Evolutionary conservation across 2,113 vertebrate species (phyloP).

Genomic region (Recurvirostra avosetta): DNA sequence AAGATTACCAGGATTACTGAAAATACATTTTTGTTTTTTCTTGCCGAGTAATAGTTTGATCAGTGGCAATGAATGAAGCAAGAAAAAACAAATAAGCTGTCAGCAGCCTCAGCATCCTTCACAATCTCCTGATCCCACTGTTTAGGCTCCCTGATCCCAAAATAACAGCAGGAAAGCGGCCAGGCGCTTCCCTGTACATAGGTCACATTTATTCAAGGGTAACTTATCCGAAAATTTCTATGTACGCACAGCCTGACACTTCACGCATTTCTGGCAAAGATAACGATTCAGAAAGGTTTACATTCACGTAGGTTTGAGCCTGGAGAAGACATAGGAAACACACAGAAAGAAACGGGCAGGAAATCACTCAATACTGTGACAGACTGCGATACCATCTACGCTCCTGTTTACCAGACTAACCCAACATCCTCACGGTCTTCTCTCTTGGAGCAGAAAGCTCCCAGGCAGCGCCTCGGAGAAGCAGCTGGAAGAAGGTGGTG

Average conservation of each 20-base stretch:
- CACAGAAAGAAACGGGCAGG: background rate
- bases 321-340: background rate
- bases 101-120: background rate
- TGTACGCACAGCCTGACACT: background rate
- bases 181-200: background rate
- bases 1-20: background rate
- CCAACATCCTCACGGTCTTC: accelerated
- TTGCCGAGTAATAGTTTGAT: background rate
- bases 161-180: background rate
- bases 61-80: background rate
- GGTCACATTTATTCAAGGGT: background rate
- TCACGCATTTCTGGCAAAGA: background rate
- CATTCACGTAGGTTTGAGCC: background rate
- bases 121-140: background rate
- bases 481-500: background rate
- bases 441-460: background rate
- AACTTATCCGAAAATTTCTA: background rate
- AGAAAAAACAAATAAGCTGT: background rate
- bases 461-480: background rate
- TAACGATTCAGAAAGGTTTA: background rate
- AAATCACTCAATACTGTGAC: background rate
- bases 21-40: background rate
- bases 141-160: background rate
- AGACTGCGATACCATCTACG: accelerated
- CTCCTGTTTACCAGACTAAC: background rate